These are phyloP conservation scores for Halocaridina rubra DNA, from an alignment of 2,888 invertebrate species.

Conservation along the genomic window DNA sequence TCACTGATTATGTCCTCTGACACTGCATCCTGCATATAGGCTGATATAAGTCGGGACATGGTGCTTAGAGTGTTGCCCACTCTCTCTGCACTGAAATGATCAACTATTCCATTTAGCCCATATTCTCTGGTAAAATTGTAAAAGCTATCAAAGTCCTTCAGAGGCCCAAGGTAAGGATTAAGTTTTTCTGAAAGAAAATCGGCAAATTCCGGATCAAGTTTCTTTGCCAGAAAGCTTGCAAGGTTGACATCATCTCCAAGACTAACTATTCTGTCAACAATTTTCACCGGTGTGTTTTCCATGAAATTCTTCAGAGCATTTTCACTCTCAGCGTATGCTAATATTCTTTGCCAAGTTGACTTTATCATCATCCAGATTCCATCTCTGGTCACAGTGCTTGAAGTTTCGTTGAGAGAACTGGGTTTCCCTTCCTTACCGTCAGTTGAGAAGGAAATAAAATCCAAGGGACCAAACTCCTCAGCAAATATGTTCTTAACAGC, in stretches of 20 bases:
- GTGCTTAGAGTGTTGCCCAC: slow-evolving; percentile 6
- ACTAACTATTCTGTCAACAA: slow-evolving; percentile 28
- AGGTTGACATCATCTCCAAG: slow-evolving; percentile 45
- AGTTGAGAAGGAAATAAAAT: not conserved
- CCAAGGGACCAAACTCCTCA: not conserved
- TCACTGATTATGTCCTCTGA: slow-evolving; percentile 16
- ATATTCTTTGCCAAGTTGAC: slow-evolving; percentile 33
- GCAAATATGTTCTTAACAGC: not conserved
- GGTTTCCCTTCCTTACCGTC: not conserved
- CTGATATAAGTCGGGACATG: slow-evolving; percentile 16
- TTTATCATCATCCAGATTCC: slow-evolving; percentile 37
- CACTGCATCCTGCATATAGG: slow-evolving; percentile 35
- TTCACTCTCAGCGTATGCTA: slow-evolving; percentile 38
- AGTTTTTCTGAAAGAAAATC: slow-evolving; percentile 20
- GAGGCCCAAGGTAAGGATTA: slow-evolving; percentile 25
- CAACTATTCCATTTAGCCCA: slow-evolving; percentile 1
- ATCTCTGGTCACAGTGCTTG: not conserved
- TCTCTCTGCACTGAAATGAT: slow-evolving; percentile 10
- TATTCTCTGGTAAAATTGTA: slow-evolving; percentile 19
- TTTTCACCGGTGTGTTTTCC: slow-evolving; percentile 17
- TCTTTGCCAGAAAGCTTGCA: slow-evolving; percentile 29
- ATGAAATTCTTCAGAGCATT: slow-evolving; percentile 24
- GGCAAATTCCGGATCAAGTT: slow-evolving; percentile 42
- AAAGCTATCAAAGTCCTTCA: slow-evolving; percentile 22
- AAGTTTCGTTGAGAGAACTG: not conserved